Conservation (phyloP, 2,113 vertebrate species). For the Pollimyrus isidori region DNA sequence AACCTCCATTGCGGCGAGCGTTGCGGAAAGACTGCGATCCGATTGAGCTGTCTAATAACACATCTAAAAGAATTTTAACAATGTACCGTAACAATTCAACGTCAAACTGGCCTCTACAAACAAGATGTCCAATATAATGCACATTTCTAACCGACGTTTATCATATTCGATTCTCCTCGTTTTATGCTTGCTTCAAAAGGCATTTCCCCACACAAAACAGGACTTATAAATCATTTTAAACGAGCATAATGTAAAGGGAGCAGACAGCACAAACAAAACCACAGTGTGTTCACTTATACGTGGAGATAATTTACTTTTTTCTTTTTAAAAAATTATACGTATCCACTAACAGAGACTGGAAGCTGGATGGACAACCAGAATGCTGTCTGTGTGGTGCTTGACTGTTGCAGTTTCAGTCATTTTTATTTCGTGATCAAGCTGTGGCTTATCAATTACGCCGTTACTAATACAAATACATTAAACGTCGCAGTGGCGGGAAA, state of each 20-base stretch:
- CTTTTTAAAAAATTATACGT: neutral
- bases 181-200: neutral
- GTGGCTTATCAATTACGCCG: neutral
- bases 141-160: neutral
- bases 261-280: neutral
- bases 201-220: neutral
- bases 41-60: slow-evolving; percentile 41
- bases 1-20: slow-evolving; percentile 58
- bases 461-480: neutral
- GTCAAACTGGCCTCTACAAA: neutral
- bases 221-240: slow-evolving; percentile 3
- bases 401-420: neutral
- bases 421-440: neutral
- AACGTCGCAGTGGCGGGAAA: neutral
- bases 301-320: neutral
- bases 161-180: neutral
- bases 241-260: neutral
- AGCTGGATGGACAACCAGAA: neutral
- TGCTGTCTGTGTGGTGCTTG: neutral
- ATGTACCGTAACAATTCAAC: neutral
- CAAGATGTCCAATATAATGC: neutral
- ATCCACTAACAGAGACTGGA: neutral
- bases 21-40: slow-evolving; percentile 38
- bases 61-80: slow-evolving; percentile 34
- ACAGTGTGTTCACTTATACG: neutral